phyloP scores from a whole-genome alignment of 2,888 invertebrate species.

The Drosophila paracracens region DNA sequence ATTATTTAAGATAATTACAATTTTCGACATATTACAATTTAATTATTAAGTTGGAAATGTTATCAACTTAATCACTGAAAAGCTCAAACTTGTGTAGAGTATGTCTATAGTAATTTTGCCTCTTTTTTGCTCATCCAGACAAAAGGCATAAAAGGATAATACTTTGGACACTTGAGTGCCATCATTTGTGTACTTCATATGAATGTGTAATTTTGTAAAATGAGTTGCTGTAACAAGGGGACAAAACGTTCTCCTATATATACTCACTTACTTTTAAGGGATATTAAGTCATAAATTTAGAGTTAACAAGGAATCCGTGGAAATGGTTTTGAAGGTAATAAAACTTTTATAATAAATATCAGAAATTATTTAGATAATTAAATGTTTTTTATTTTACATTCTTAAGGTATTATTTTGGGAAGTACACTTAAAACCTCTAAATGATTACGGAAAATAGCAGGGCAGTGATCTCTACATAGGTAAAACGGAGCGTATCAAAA shows the following conservation, averaged over 20 bases:
- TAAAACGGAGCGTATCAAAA: background rate
- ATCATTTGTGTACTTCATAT: constrained; percentile 51
- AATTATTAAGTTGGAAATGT: background rate
- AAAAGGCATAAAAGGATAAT: constrained; percentile 72
- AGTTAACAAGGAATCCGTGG: background rate
- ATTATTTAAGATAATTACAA: background rate
- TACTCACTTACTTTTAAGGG: background rate
- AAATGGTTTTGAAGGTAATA: background rate
- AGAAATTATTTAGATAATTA: background rate
- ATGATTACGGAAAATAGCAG: background rate
- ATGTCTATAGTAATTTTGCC: constrained; percentile 1
- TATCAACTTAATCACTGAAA: constrained; percentile 1
- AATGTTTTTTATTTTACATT: background rate
- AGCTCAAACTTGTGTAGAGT: constrained; percentile 1
- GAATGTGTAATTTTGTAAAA: constrained; percentile 40
- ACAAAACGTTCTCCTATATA: constrained; percentile 4
- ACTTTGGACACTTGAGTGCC: constrained; percentile 74
- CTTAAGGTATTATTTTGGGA: background rate
- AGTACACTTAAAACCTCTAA: background rate
- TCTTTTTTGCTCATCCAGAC: constrained; percentile 19
- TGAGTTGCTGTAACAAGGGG: constrained; percentile 18
- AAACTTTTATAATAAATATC: background rate
- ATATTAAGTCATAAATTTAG: background rate
- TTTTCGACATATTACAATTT: background rate
- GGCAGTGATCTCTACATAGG: background rate